A percentile compares a stretch with the other conserved stretches of the same genome.
Evolutionary conservation across 1,140 invertebrate genomes (phyloP).

Genomic region (Hyles euphorbiae): DNA sequence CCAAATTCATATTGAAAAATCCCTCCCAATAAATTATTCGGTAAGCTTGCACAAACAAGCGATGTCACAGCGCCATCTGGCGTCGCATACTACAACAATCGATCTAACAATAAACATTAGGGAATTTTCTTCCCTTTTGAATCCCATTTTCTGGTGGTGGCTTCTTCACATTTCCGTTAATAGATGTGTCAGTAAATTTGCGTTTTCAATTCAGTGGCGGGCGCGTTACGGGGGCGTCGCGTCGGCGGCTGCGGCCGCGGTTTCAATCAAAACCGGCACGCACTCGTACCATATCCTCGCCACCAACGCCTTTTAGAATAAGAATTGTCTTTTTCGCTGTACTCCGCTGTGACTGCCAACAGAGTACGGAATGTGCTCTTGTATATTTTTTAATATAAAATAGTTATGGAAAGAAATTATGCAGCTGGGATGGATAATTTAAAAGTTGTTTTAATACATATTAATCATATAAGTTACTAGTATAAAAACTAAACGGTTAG

Average conservation of each 20-base stretch:
- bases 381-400: too few species aligned
- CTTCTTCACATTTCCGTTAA: conserved; percentile 64
- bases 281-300: conserved; percentile 70
- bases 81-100: conserved; percentile 16
- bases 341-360: conserved; percentile 36
- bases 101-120: background rate
- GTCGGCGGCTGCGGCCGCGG: conserved; percentile 29
- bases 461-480: too few species aligned
- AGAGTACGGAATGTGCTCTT: conserved; percentile 44
- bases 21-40: too few species aligned
- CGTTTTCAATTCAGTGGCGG: conserved; percentile 68
- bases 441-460: too few species aligned
- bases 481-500: too few species aligned
- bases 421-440: too few species aligned
- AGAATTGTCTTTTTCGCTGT: conserved; percentile 72
- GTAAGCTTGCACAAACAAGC: too few species aligned
- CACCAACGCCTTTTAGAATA: conserved; percentile 69
- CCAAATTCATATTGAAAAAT: too few species aligned
- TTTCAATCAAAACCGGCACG: conserved; percentile 73
- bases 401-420: too few species aligned
- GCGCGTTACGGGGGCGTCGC: conserved; percentile 36
- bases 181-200: conserved; percentile 72
- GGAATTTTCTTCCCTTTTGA: conserved; percentile 27
- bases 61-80: too few species aligned
- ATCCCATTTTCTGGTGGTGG: conserved; percentile 54